Base-by-base conservation (phyloP, 1,140 invertebrate genomes). In the Bathynomus jamesi region DNA sequence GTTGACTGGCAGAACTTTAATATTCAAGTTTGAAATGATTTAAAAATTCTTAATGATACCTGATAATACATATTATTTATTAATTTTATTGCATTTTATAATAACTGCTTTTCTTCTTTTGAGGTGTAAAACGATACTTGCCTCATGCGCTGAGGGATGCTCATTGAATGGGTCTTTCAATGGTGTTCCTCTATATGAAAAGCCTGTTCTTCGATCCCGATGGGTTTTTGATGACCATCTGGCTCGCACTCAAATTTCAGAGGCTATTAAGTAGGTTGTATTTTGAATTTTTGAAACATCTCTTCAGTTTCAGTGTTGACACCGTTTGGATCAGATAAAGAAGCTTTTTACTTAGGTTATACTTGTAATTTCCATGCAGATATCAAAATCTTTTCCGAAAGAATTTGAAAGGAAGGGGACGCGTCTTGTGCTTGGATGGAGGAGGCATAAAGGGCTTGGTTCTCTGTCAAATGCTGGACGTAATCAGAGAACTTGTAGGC, bases 401-500 rank as follows among this genome's bases (percentile, higher is more conserved):
- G 27, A 11, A 81, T 79, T 70, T 80, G 83, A 80, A 85, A 84
- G 7, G 80, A 76, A 30, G 79, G 79, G 53, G 87, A 2, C 81
- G 87, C 29, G 79, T 97, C 3, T 83, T 98, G 0, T 93, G 90
- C 80, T 83, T 98, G 7, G 95, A 98, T 85, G 95, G 96, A 0
- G 96, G 95, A 13, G 96, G 96, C 0, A 96, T 98, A 65, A 85
- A 92, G 62, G 96, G 96, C 4, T 80, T 99, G 2, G 88, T 98
- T 4, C 83, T 97, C 3, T 89, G 95, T 0, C 91, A 94, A 81
- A 87, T 93, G 68, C 82, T 99, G 0, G 81, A 94, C 17, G 92
- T 91, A 79, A 83, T 99, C 21, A 93, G 98, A 74, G 80, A 82
- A 53, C 24, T 70, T 17, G 32, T 72, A 79, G 75, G 75, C 3